These are phyloP conservation scores for Cheilosia urbana DNA, from an alignment of 2,888 invertebrate species.

Conservation along the genomic window DNA sequence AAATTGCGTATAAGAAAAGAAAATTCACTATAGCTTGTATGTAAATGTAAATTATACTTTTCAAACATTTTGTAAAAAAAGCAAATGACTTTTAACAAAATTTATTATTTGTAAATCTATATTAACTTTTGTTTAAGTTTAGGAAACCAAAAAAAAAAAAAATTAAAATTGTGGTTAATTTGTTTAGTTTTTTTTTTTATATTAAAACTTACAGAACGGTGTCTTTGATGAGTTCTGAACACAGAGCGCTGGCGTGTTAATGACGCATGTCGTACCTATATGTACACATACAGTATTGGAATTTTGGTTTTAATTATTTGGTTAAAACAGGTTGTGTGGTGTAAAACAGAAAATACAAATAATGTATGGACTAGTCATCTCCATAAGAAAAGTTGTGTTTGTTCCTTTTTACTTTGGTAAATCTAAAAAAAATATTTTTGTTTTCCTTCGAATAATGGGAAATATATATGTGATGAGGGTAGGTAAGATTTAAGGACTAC, in stretches of 20 bases:
- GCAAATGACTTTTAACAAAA: slow-evolving; percentile 9
- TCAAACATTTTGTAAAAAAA: slow-evolving; percentile 32
- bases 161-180: slow-evolving; percentile 19
- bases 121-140: slow-evolving; percentile 8
- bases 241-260: slow-evolving; percentile 88
- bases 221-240: slow-evolving; percentile 88
- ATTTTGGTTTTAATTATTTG: slow-evolving; percentile 13
- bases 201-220: slow-evolving; percentile 87
- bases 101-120: slow-evolving; percentile 15
- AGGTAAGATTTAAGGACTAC: too few species aligned
- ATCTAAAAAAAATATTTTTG: too few species aligned
- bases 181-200: slow-evolving; percentile 46
- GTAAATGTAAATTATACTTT: background rate
- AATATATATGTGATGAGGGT: too few species aligned
- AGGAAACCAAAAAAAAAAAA: background rate
- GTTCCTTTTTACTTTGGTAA: too few species aligned
- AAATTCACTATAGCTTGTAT: background rate
- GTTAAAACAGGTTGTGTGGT: slow-evolving; percentile 9
- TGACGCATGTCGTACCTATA: slow-evolving; percentile 89
- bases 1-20: slow-evolving; percentile 1
- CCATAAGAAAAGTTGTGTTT: background rate
- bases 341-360: slow-evolving; percentile 9
- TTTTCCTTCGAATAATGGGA: too few species aligned
- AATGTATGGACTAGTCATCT: background rate
- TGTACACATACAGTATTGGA: slow-evolving; percentile 56